Base-by-base conservation (phyloP, 2,888 invertebrate species). In the Pyrrhosoma nymphula region DNA sequence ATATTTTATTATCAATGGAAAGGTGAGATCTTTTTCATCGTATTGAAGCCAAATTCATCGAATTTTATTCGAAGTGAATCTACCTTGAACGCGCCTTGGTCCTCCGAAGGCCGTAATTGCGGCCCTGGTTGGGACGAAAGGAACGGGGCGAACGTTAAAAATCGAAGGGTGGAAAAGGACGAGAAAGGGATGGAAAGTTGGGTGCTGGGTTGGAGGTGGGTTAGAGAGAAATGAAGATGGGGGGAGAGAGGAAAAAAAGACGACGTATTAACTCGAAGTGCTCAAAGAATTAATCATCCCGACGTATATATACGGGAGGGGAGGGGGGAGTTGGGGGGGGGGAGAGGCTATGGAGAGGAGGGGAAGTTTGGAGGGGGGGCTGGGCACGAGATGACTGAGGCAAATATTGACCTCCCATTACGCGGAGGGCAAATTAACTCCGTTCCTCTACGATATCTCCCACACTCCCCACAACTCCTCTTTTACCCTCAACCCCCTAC, bases 371-470 rank as follows among this genome's bases (percentile, higher is more conserved):
- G 35, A 35, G 60, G 69, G 47, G n/a, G 39, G 69, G 69, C 26
- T 82, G 82, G 82, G 82, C 35, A 82, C 82, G 82, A 82, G 82
- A 82, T 82, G 82, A 82, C 82, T 82, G 82, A 82, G 82, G 82
- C 82, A 82, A 82, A 82, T 82, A 69, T 93, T 69, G 93, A 69
- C 47, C 93, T 93, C 69, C 69, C 69, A 63, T 93, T 69, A 93
- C 69, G 93, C 14, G 69, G 69, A 93, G 93, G 93, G 47, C 93
- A 93, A 93, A 69, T 69, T 93, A 69, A 69, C 69, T 69, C 69
- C 20, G 12, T 89, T 16, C 23, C 88, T 26, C 39, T 2, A 47
- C 47, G 47, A 47, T 47, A 2, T 47, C 39, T 39, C n/a, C n/a
- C 16, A 39, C 30, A 20, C 88, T 26, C 12, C 47, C 55, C 55